Conservation (phyloP, 1,140 invertebrate species). For the Formica exsecta region DNA sequence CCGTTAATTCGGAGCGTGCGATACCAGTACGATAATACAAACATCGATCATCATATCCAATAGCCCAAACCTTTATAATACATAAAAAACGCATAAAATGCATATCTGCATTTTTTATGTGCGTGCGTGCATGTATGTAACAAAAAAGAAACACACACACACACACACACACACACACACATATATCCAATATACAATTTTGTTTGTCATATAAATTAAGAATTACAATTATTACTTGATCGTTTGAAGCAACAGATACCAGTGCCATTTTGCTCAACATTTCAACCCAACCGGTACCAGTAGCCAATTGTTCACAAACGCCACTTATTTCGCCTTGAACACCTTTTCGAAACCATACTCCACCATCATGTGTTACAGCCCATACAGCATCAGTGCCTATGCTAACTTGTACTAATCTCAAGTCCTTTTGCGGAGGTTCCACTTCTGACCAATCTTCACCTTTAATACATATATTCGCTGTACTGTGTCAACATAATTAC, state of each 20-base stretch:
- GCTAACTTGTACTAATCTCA: conserved; percentile 91
- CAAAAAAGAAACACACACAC: conserved; percentile 20
- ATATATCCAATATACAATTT: conserved; percentile 7
- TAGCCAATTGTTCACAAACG: conserved; percentile 90
- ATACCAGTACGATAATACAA: conserved; percentile 94
- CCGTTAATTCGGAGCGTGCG: conserved; percentile 91
- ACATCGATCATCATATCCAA: conserved; percentile 90
- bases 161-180: background rate
- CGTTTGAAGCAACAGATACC: conserved; percentile 94
- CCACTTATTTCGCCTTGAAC: conserved; percentile 91
- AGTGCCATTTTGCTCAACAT: conserved; percentile 94
- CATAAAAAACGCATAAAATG: background rate
- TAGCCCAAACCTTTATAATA: conserved; percentile 88
- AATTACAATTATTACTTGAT: conserved; percentile 89
- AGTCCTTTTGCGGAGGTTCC: conserved; percentile 90
- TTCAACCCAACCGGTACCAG: conserved; percentile 93
- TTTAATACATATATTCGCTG: conserved; percentile 72
- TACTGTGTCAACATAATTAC: background rate
- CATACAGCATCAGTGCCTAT: conserved; percentile 95
- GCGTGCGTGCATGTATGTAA: background rate
- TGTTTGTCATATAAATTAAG: conserved; percentile 21
- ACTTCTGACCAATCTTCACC: conserved; percentile 94
- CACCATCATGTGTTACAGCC: conserved; percentile 93
- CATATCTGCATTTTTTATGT: no score
- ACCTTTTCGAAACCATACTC: conserved; percentile 96